A percentile compares a stretch with the other conserved stretches of the same genome.
Evolutionary conservation across 2,888 invertebrate genomes (phyloP).

Genomic region (Brachypterus glaber): DNA sequence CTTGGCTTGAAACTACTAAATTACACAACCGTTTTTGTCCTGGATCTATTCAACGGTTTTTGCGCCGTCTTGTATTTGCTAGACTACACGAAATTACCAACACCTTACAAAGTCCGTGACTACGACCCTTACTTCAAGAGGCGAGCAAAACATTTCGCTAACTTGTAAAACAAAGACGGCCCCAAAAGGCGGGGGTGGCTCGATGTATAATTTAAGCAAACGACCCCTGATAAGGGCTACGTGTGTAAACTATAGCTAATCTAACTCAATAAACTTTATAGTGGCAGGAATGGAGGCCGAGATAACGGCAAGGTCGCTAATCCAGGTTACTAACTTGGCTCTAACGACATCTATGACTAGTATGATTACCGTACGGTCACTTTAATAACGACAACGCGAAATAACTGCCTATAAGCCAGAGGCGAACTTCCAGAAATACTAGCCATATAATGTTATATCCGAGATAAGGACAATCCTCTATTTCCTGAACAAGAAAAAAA

Average conservation of each 20-base stretch:
- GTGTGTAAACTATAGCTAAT: conserved; percentile 44
- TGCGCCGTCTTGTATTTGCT: too few relatives aligned
- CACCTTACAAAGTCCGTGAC: conserved; percentile 30
- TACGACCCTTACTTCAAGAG: conserved; percentile 26
- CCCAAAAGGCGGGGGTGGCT: conserved; percentile 23
- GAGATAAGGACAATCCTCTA: too few relatives aligned
- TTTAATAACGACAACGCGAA: too few relatives aligned
- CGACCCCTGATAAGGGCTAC: conserved; percentile 41
- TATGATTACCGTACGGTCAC: conserved; percentile 22
- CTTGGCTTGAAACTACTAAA: too few relatives aligned
- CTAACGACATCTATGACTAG: conserved; percentile 36
- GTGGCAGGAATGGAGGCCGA: conserved; percentile 42
- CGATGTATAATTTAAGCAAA: conserved; percentile 40
- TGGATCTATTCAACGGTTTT: too few relatives aligned
- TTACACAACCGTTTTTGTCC: too few relatives aligned
- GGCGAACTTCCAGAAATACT: too few relatives aligned
- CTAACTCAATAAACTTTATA: conserved; percentile 45
- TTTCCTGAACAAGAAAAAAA: too few relatives aligned
- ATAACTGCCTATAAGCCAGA: too few relatives aligned
- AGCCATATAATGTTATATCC: too few relatives aligned
- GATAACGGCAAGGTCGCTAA: conserved; percentile 41
- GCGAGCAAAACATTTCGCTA: conserved; percentile 33
- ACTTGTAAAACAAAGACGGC: conserved; percentile 38
- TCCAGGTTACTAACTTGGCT: conserved; percentile 37
- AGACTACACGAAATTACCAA: conserved; percentile 30